Base-by-base conservation (phyloP, 2,113 vertebrate genomes). In the Larimichthys polyactis region DNA sequence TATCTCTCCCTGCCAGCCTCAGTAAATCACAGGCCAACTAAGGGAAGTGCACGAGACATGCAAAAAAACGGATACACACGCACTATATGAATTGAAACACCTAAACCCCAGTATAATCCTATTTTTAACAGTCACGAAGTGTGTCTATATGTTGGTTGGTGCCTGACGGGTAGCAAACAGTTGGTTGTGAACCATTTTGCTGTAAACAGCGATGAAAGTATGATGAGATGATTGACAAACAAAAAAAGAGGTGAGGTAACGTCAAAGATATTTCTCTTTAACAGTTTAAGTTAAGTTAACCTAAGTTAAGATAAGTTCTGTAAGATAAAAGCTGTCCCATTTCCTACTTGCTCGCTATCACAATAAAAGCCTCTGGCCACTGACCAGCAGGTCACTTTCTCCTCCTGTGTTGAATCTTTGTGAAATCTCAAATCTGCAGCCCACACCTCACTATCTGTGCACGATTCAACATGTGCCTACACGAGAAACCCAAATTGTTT, bases 391-490 rank as follows among this genome's bases (percentile, higher is more conserved):
- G 52, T 75, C 24, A 19, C 14, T 62, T n/a, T 12, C 32, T 36
- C 17, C 44, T n/a, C 3, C 10, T 48, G 3, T 63, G 62, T 51
- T 80, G 69, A 40, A 72, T 52, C 17, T 57, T n/a, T 58, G 22
- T 43, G 63, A 81, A 81, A 36, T 16, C 24, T 64, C 29, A 49
- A 44, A 64, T 62, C n/a, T 75, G 17, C 57, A 73, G 27, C 63
- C 55, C 64, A 62, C 44, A 46, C 11, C 44, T 8, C 46, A 44
- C n/a, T 17, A 54, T 73, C 36, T 49, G 27, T 72, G 78, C 51
- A 57, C 46, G 40, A 58, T 73, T 62, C 54, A 60, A 60, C 70
- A 81, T 52, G 52, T 36, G 78, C 54, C 52, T n/a, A 49, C 60
- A 73, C 52, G 29, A 73, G 24, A 59, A 14, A 19, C 6, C 24